Percentiles rank a stretch among this genome's conserved stretches.
Evolutionary conservation across 2,888 invertebrate species (phyloP).

Genomic region (Carpatolechia fugitivella): DNA sequence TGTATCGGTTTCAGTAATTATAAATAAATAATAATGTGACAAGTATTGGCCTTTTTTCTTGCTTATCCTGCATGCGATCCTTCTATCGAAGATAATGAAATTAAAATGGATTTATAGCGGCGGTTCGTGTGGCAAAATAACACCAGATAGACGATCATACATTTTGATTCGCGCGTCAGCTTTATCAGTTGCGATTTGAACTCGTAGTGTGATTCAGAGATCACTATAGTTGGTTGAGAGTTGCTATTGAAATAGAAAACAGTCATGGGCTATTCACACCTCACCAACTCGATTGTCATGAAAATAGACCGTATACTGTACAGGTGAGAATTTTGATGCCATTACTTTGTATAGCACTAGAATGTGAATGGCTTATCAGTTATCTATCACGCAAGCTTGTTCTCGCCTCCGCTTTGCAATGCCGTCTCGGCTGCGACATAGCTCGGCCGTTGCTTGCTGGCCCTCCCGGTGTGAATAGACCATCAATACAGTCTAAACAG

Average conservation of each 20-base stretch:
- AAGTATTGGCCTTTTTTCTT: constrained; percentile 72
- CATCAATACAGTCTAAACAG: not conserved
- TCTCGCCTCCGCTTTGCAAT: constrained; percentile 10
- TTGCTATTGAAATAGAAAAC: constrained; percentile 2
- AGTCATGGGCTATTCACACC: constrained; percentile 17
- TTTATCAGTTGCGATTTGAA: constrained; percentile 7
- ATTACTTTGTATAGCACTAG: constrained; percentile 6
- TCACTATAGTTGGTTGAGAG: constrained; percentile 3
- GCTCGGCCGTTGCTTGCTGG: not conserved
- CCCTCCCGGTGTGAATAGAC: constrained; percentile 15
- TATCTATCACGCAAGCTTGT: constrained; percentile 6
- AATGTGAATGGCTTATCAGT: constrained; percentile 5
- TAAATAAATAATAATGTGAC: constrained; percentile 71
- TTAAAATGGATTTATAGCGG: constrained; percentile 15
- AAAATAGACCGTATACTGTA: not conserved
- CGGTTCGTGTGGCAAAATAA: constrained; percentile 4
- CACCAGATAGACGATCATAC: not conserved
- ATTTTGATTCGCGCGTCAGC: not conserved
- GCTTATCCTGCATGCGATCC: constrained; percentile 64
- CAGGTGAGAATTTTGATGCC: constrained; percentile 3
- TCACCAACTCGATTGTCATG: not conserved
- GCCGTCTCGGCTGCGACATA: not conserved
- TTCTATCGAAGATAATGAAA: constrained; percentile 7
- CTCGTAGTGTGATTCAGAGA: constrained; percentile 1
- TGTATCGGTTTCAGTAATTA: constrained; percentile 62